Percentiles rank a stretch among this genome's conserved stretches.
These are phyloP conservation scores for Xenentodon cancila DNA, from an alignment of 2,797 vertebrate species.

Conservation along the genomic window DNA sequence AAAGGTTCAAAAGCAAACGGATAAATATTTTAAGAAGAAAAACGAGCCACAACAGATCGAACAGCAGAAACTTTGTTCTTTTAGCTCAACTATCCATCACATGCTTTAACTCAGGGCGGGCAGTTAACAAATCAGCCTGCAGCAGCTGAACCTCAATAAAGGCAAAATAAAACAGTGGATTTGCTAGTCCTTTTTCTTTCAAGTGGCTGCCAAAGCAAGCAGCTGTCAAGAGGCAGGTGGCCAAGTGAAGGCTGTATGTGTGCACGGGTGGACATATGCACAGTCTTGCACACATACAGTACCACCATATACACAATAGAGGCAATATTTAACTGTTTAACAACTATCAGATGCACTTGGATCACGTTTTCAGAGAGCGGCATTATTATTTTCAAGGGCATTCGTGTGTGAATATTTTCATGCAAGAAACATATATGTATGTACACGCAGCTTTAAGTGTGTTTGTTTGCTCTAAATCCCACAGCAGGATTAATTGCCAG, in stretches of 20 bases:
- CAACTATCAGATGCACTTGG: background rate
- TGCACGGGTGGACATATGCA: constrained; percentile 43
- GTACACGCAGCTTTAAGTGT: constrained; percentile 3
- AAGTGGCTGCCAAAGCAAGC: constrained; percentile 50
- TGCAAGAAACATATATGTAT: background rate
- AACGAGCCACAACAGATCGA: constrained; percentile 5
- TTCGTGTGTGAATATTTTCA: background rate
- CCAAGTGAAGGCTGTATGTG: constrained; percentile 46
- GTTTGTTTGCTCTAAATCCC: constrained; percentile 50
- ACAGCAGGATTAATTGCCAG: constrained; percentile 47
- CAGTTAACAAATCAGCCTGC: constrained; percentile 5
- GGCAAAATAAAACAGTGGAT: constrained; percentile 47
- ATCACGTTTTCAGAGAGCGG: background rate
- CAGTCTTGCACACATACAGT: constrained; percentile 10
- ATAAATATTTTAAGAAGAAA: background rate
- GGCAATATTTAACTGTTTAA: background rate
- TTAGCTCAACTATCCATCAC: constrained; percentile 5
- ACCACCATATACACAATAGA: constrained; percentile 2
- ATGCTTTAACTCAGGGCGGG: background rate
- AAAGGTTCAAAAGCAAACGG: constrained; percentile 5
- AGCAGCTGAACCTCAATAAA: constrained; percentile 40
- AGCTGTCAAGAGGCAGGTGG: constrained; percentile 40
- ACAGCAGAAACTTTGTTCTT: constrained; percentile 12
- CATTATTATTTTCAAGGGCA: constrained; percentile 1
- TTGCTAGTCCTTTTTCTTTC: constrained; percentile 36